These are phyloP conservation scores for Odontomyia ornata DNA, from an alignment of 2,888 invertebrate species.

Conservation along the genomic window DNA sequence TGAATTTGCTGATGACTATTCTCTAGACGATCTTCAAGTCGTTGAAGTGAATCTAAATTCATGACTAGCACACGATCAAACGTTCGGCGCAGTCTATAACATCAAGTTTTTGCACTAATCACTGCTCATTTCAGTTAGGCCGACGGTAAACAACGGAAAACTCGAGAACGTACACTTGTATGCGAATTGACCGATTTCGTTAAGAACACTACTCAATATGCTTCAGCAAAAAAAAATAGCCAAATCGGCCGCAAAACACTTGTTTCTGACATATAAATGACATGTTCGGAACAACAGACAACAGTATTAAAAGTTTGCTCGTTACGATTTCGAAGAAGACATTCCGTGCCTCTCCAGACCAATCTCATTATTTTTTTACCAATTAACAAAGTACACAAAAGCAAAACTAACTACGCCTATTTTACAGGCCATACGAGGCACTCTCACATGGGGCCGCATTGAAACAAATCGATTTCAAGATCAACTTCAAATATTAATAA, in stretches of 20 bases:
- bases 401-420: conserved; percentile 1
- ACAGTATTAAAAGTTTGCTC: background rate
- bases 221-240: background rate
- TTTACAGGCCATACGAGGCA: background rate
- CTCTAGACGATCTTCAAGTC: conserved; percentile 47
- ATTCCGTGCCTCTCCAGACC: too few species aligned
- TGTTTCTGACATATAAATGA: background rate
- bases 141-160: conserved; percentile 21
- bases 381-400: conserved; percentile 13
- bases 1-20: conserved; percentile 44
- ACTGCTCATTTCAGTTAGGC: conserved; percentile 11
- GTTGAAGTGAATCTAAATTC: conserved; percentile 52
- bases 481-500: conserved; percentile 29
- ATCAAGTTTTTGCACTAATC: background rate
- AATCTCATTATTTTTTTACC: background rate
- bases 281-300: background rate
- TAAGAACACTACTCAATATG: background rate
- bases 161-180: background rate
- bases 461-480: conserved; percentile 17
- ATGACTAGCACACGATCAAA: conserved; percentile 42
- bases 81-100: background rate
- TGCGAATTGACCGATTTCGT: background rate
- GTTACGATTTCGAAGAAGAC: background rate
- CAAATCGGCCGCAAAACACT: background rate
- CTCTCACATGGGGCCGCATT: conserved; percentile 3